Percentiles rank a stretch among this genome's conserved stretches.
These are phyloP conservation scores for Leptopilina syphax DNA, from an alignment of 2,888 invertebrate species.

Conservation along the genomic window DNA sequence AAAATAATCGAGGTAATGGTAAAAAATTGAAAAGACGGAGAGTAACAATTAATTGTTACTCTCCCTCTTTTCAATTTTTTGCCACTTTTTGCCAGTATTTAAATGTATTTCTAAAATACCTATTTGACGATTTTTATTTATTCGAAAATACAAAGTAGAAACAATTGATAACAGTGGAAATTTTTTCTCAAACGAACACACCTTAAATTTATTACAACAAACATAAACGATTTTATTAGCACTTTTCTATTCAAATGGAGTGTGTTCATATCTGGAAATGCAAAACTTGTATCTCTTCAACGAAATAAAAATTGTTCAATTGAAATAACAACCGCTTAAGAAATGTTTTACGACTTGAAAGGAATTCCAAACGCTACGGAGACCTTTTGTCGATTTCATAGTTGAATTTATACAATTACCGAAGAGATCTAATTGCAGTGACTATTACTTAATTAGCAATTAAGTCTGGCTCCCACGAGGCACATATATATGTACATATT, in stretches of 20 bases:
- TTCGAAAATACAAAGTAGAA: too few species aligned
- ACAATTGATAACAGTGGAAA: too few species aligned
- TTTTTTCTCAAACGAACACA: background rate
- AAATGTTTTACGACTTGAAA: constrained; percentile 10
- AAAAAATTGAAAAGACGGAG: too few species aligned
- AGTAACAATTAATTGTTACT: too few species aligned
- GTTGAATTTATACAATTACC: background rate
- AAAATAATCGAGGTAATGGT: too few species aligned
- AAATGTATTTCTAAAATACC: too few species aligned
- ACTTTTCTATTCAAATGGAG: constrained; percentile 1
- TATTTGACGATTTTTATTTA: too few species aligned
- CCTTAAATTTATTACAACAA: background rate
- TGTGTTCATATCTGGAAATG: background rate
- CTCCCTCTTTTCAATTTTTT: too few species aligned
- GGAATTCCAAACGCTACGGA: background rate
- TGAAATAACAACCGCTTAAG: constrained; percentile 3
- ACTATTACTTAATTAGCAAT: constrained; percentile 31
- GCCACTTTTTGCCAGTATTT: too few species aligned
- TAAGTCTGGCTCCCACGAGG: constrained; percentile 8
- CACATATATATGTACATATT: background rate
- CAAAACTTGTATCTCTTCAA: background rate
- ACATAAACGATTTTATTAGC: background rate
- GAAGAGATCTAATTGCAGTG: constrained; percentile 31
- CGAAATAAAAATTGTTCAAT: background rate
- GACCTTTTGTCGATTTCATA: constrained; percentile 26